phyloP scores from a whole-genome alignment of 1,140 invertebrate species.

The Oedothorax gibbosus region DNA sequence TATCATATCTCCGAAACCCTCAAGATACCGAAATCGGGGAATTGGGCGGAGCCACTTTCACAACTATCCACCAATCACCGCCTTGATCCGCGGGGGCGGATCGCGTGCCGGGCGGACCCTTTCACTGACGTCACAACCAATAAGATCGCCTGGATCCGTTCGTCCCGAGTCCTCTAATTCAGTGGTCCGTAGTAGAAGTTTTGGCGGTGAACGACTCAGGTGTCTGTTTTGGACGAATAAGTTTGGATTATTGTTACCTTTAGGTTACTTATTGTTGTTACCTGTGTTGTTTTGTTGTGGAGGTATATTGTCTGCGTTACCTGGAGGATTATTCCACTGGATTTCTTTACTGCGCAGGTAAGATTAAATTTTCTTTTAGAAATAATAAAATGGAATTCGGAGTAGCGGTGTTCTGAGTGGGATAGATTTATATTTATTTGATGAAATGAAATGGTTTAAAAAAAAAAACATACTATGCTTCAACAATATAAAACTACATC shows the following conservation, averaged over 20 bases:
- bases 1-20: too few species aligned
- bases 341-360: conserved; percentile 40
- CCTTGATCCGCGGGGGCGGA: conserved; percentile 47
- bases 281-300: background rate
- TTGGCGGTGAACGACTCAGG: conserved; percentile 37
- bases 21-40: background rate
- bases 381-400: too few species aligned
- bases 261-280: background rate
- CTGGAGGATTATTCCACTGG: conserved; percentile 8
- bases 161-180: conserved; percentile 17
- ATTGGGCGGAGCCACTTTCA: background rate
- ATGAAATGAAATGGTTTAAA: too few species aligned
- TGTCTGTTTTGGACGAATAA: background rate
- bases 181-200: conserved; percentile 56
- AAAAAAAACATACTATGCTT: too few species aligned
- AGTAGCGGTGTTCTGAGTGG: too few species aligned
- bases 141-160: background rate
- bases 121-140: conserved; percentile 36
- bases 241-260: conserved; percentile 43
- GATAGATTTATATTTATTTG: too few species aligned
- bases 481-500: too few species aligned
- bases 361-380: background rate
- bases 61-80: conserved; percentile 21
- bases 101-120: conserved; percentile 25
- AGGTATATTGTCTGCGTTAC: background rate